Conservation (phyloP, 2,797 vertebrate genomes). For the Falco columbarius region DNA sequence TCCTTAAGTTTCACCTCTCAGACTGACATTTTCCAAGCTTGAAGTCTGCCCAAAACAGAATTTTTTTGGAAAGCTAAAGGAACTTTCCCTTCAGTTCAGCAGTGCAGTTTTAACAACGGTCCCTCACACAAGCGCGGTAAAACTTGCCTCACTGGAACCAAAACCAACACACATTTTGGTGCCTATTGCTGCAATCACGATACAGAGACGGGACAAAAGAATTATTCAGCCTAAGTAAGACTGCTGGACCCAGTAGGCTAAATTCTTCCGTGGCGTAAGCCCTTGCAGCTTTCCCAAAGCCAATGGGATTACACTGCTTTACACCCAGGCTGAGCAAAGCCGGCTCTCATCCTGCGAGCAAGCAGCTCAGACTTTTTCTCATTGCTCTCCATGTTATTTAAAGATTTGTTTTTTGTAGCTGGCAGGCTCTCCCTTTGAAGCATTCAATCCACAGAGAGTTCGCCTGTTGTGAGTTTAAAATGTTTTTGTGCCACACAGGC, state of each 20-base stretch:
- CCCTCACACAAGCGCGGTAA: neutral
- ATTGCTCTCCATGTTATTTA: neutral
- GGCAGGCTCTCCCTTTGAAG: conserved; percentile 5
- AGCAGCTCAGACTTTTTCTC: neutral
- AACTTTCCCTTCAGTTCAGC: neutral
- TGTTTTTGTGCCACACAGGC: neutral
- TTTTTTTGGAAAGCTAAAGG: conserved; percentile 1
- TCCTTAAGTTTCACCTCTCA: neutral
- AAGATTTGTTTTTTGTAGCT: neutral
- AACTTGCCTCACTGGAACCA: neutral
- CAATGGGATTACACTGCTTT: neutral
- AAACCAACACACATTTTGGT: neutral
- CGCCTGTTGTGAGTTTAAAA: neutral
- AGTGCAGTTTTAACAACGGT: neutral
- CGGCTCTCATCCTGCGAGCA: accelerated
- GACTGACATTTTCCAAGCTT: neutral
- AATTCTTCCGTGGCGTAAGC: neutral
- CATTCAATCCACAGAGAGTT: neutral
- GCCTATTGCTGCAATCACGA: neutral
- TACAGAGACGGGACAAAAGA: neutral
- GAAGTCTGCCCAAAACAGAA: neutral
- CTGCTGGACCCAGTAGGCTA: neutral
- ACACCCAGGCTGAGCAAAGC: neutral
- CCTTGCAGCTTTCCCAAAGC: accelerated
- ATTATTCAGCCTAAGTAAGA: conserved; percentile 11